Conservation (phyloP, 2,113 vertebrate genomes). For the Tauraco erythrolophus region DNA sequence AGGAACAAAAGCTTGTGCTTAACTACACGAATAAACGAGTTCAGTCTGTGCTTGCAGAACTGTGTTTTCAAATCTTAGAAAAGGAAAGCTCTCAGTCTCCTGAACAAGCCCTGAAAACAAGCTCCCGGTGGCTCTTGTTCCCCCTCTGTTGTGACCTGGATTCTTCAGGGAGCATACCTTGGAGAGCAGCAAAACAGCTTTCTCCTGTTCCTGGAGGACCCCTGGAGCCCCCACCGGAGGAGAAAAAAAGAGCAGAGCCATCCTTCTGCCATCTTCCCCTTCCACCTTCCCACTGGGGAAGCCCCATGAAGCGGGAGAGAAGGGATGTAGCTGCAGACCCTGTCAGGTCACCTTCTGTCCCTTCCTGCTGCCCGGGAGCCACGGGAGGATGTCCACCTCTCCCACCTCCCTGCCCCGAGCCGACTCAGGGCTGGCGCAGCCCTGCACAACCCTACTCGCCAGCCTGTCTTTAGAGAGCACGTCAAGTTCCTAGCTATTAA, state of each 20-base stretch:
- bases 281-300: not conserved
- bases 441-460: not conserved
- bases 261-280: not conserved
- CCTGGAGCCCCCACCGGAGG: accelerated
- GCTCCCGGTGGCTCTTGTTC: not conserved
- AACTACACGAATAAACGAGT: not conserved
- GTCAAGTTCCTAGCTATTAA: not conserved
- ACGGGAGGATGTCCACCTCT: not conserved
- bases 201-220: not conserved
- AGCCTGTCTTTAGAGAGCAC: not conserved
- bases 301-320: accelerated
- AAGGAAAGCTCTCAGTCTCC: not conserved
- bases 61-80: not conserved
- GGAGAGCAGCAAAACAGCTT: accelerated
- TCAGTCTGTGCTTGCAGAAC: not conserved
- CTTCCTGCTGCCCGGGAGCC: accelerated
- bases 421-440: not conserved
- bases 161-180: not conserved
- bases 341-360: accelerated
- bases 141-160: not conserved
- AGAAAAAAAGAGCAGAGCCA: not conserved
- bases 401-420: not conserved
- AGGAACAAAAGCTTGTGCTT: not conserved
- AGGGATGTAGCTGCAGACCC: not conserved
- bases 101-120: not conserved